Evolutionary conservation across 1,140 invertebrate species (phyloP), one percentile per base, ranked within the genome.

Genomic region (Drosophila subobscura): DNA sequence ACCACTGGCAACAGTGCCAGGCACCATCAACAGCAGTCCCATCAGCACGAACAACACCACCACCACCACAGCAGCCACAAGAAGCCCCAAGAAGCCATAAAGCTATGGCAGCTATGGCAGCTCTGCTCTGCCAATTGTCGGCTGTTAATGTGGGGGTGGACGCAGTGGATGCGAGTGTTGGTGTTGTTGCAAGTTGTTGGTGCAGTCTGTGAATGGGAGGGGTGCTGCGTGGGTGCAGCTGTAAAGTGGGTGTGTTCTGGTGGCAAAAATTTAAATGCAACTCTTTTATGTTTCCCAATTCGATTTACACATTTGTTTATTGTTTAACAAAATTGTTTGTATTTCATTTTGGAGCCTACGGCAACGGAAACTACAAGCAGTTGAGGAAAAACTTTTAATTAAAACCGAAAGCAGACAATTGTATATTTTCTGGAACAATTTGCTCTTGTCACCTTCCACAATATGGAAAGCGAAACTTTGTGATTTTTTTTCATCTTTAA

Each of bases 81-180:
- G 33, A 65, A 66, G 67, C 46, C 72, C 49, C 50, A 57, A 59
- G 50, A 79, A 68, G 72, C 71, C 65, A 60, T 84, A 50, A 80
- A 50, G 23, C 33, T 4, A 37, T 37, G 33, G 33, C 33, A 29
- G 7, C 27, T n/a, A 27, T 6, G 7, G 3, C 8, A 8, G 29
- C 10, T 4, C 33, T 2, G 10, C 33, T 8, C 8, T 16, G 25
- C 8, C 10, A 8, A 10, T 33, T 37, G 29, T 2, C 4, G 51
- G 53, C 37, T 42, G 14, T 37, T 20, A 20, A 20, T 20, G 16
- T 20, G 16, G 16, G 33, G 33, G 10, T 37, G 33, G 33, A 37
- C n/a, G 41, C n/a, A 37, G 44, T 20, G 27, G 10, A 22, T 37
- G 22, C 27, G 29, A 12, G 56, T 40, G 46, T 49, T n/a, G 5